Evolutionary conservation across 2,797 vertebrate genomes (phyloP).

Genomic region (Sebastes taczanowskii): DNA sequence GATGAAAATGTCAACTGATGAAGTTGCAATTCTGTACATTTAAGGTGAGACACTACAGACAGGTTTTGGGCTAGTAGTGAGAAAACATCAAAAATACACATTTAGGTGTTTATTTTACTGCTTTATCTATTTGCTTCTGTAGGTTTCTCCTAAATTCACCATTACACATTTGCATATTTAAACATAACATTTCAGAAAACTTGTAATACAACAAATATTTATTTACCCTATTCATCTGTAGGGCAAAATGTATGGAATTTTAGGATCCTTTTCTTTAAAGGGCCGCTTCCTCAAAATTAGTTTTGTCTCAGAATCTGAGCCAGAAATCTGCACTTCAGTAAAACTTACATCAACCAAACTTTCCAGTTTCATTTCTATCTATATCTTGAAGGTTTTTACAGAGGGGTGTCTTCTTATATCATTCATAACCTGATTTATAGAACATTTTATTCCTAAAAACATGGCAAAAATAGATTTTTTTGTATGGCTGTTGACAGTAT

Average conservation of each 20-base stretch:
- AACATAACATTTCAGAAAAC: not conserved
- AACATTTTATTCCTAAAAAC: not conserved
- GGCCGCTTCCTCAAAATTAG: not conserved
- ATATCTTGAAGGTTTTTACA: not conserved
- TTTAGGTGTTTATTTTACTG: not conserved
- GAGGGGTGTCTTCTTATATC: not conserved
- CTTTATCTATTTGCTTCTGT: not conserved
- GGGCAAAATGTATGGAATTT: not conserved
- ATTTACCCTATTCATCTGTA: not conserved
- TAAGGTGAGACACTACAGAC: not conserved
- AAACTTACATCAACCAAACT: rapidly evolving
- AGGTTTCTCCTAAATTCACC: not conserved
- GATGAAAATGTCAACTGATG: not conserved
- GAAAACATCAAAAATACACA: not conserved
- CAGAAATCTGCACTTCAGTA: not conserved
- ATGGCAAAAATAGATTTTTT: not conserved
- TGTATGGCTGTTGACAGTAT: not conserved
- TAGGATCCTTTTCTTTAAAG: not conserved
- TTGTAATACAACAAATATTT: not conserved
- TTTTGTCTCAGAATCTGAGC: not conserved
- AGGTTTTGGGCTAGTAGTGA: not conserved
- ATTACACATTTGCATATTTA: not conserved
- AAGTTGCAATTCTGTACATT: not conserved
- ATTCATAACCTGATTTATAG: not conserved
- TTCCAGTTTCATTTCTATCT: not conserved